phyloP scores from a whole-genome alignment of 2,113 vertebrate genomes.

The Bubalus kerabau region DNA sequence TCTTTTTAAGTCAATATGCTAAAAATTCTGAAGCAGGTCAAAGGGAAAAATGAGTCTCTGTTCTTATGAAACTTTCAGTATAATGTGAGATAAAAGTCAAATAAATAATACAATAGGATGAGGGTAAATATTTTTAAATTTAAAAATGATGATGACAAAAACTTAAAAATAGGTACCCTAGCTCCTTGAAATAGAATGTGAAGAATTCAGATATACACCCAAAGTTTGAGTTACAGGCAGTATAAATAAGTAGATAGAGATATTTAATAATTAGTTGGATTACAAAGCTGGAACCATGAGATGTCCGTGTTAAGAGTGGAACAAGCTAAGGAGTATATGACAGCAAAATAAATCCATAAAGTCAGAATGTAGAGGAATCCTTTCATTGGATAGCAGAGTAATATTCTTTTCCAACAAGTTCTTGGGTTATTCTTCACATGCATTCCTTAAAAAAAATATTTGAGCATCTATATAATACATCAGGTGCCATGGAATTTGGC shows the following conservation, averaged over 20 bases:
- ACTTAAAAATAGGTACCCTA: not conserved
- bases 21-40: conserved; percentile 21
- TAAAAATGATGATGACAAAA: not conserved
- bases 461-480: not conserved
- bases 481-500: not conserved
- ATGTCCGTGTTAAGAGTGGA: not conserved
- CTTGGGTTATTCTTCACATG: not conserved
- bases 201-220: not conserved
- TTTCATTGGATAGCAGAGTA: not conserved
- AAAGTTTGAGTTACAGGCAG: not conserved
- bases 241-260: not conserved
- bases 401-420: not conserved
- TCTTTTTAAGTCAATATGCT: conserved; percentile 15
- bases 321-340: not conserved
- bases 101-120: not conserved
- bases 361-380: not conserved
- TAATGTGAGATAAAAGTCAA: not conserved
- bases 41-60: not conserved
- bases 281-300: not conserved
- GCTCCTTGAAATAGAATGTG: not conserved
- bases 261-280: not conserved
- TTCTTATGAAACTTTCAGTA: not conserved
- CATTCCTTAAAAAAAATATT: not conserved
- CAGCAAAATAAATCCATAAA: not conserved
- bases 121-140: conserved; percentile 20